Conservation (phyloP, 2,113 vertebrate genomes). For the Uria aalge region DNA sequence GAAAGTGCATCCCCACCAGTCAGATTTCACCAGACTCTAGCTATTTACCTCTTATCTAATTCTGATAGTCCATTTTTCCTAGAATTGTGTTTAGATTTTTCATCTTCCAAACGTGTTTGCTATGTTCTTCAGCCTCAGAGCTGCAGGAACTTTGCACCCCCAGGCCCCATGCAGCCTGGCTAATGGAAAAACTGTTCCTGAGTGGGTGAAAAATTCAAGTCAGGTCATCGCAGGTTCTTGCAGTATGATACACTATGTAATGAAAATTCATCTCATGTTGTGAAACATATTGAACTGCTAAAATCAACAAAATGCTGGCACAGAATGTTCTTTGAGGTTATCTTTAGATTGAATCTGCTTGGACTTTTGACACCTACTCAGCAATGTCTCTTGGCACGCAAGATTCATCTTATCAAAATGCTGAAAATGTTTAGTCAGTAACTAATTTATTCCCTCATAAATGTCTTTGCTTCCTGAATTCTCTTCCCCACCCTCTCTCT, state of each 20-base stretch:
- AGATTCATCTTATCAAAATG: constrained; percentile 47
- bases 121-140: not conserved
- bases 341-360: constrained; percentile 60
- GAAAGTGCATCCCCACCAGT: not conserved
- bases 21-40: not conserved
- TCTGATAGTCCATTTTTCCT: not conserved
- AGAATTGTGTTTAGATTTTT: not conserved
- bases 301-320: constrained; percentile 60
- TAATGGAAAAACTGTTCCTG: not conserved
- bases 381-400: constrained; percentile 44
- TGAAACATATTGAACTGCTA: constrained; percentile 60
- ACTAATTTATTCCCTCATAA: not conserved
- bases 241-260: not conserved
- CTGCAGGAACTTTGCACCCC: not conserved
- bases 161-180: not conserved
- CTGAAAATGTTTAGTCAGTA: constrained; percentile 32
- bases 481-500: not conserved
- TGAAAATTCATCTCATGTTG: constrained; percentile 60
- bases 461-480: not conserved
- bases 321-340: constrained; percentile 54
- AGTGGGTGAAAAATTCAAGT: constrained; percentile 30
- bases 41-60: not conserved
- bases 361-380: constrained; percentile 70
- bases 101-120: not conserved
- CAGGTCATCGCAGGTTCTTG: not conserved